Base-by-base conservation (phyloP, 2,888 invertebrate genomes). In the Lysandra bellargus region DNA sequence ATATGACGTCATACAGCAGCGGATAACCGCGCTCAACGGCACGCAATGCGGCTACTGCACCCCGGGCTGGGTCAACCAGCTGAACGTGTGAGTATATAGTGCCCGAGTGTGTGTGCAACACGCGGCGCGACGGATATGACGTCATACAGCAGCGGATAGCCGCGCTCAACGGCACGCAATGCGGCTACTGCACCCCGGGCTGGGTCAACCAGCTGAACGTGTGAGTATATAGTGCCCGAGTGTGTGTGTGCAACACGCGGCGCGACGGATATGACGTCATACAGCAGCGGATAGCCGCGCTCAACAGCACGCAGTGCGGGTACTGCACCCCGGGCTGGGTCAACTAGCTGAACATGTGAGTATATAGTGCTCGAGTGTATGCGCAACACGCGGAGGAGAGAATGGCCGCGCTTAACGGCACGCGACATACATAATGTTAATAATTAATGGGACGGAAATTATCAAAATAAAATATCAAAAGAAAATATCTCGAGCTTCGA, bases 291-390 rank as follows among this genome's bases (percentile, higher is more conserved):
- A 89, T 97, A 74, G 95, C 95, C 0, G 90, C 94, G 5, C 95
- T 96, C 85, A 95, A 96, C 86, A 97, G 96, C 4, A 96, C 96
- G 0, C 97, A 97, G 86, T 97, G 97, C 85, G 97, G 97, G 0
- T 97, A 95, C 85, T 97, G 97, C 86, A 96, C 97, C 1, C 96
- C 97, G 0, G 97, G 97, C 9, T 96, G 97, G 95, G 95, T 97
- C 79, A 97, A 97, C 97, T 96, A 96, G 82, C 95, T 97, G 94
- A 93, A 95, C 87, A 95, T 96, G 96, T 96, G 83, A 84, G 79
- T 60, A 12, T 9, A 9, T 53, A 53, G 53, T 60, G 60, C 12
- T 6, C 40, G 40, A 40, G 40, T 40, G 40, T 40, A 7, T 40
- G 40, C 40, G 40, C 40, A 40, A 7, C 40, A 40, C 40, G 40